phyloP scores from a whole-genome alignment of 2,113 vertebrate species.

The Psilopogon haemacephalus region DNA sequence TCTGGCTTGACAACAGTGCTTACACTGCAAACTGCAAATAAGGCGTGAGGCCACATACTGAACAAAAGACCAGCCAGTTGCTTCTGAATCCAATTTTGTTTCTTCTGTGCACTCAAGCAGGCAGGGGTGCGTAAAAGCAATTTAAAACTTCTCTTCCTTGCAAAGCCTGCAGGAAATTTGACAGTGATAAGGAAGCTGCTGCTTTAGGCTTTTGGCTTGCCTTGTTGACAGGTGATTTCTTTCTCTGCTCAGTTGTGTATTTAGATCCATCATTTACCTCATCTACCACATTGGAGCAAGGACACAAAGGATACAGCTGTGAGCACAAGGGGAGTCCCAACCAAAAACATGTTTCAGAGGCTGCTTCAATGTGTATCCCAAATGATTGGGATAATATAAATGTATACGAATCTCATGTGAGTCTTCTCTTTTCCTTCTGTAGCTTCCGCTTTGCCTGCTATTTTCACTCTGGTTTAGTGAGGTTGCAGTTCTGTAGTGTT shows the following conservation, averaged over 20 bases:
- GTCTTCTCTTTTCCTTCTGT: background rate
- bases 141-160: constrained; percentile 17
- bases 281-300: background rate
- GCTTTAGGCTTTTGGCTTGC: background rate
- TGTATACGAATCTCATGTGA: background rate
- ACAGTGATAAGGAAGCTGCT: background rate
- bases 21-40: constrained; percentile 22
- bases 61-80: background rate
- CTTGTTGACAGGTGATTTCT: background rate
- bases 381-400: background rate
- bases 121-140: background rate
- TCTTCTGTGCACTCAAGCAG: constrained; percentile 8
- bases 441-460: background rate
- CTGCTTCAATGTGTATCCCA: background rate
- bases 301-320: background rate
- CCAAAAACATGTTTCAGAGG: background rate
- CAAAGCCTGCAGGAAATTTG: constrained; percentile 9
- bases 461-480: background rate
- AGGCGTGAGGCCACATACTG: background rate
- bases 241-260: background rate
- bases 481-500: background rate
- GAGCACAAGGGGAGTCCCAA: accelerated
- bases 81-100: background rate
- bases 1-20: background rate
- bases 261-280: background rate